Conservation (phyloP, 1,140 invertebrate genomes). For the Rhizoglyphus robini region DNA sequence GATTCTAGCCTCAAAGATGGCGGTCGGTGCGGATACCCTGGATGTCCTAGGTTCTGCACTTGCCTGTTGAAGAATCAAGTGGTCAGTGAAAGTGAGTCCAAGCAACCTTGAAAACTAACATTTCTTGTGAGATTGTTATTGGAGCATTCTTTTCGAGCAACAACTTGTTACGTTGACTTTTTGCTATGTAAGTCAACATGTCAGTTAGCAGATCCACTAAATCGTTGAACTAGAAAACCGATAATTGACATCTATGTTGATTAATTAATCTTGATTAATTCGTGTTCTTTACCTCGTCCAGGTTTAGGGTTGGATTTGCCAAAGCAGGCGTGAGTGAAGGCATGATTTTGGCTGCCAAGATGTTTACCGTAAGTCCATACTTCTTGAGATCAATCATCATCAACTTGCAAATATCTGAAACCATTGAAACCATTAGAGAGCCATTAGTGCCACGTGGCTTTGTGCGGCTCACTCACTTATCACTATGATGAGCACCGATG, state of each 20-base stretch:
- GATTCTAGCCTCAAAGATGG: constrained; percentile 27
- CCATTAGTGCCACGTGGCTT: too few relatives aligned
- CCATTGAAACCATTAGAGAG: background rate
- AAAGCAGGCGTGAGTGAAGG: constrained; percentile 80
- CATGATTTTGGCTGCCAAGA: constrained; percentile 86
- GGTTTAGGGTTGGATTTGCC: constrained; percentile 70
- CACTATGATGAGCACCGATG: constrained; percentile 42
- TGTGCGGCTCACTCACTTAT: constrained; percentile 33
- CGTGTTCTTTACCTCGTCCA: constrained; percentile 51
- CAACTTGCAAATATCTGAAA: constrained; percentile 72
- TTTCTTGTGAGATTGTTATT: constrained; percentile 26
- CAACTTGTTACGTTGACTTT: constrained; percentile 29
- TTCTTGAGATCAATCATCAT: constrained; percentile 62
- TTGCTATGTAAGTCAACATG: constrained; percentile 29
- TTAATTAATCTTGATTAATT: background rate
- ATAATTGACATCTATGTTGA: background rate
- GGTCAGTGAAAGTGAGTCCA: background rate
- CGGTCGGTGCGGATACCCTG: constrained; percentile 27
- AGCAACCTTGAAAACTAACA: constrained; percentile 20
- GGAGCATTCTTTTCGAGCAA: constrained; percentile 27
- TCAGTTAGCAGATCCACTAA: constrained; percentile 27
- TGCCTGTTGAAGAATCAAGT: background rate
- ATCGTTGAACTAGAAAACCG: constrained; percentile 25
- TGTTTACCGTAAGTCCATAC: constrained; percentile 75
- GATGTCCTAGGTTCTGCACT: constrained; percentile 5